Evolutionary conservation across 2,797 vertebrate species (phyloP).

Genomic region (Otus scops): DNA sequence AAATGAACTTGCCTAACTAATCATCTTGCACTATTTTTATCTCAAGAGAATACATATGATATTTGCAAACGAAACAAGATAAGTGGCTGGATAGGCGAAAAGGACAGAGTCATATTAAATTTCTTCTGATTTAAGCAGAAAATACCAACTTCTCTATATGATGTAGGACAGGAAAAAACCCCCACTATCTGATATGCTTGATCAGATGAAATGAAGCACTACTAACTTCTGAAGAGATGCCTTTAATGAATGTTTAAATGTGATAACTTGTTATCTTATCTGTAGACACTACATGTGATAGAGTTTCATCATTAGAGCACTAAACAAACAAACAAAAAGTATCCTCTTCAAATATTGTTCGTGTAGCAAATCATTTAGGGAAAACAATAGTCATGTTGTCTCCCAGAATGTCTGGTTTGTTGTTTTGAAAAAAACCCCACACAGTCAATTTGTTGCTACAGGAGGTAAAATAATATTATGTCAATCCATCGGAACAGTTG

Average conservation of each 20-base stretch:
- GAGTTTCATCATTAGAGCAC: not conserved
- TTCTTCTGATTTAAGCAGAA: slow-evolving; percentile 68
- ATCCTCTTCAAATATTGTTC: not conserved
- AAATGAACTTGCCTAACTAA: slow-evolving; percentile 66
- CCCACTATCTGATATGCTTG: not conserved
- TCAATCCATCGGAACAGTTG: slow-evolving; percentile 30
- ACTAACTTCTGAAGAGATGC: not conserved
- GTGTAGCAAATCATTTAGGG: not conserved
- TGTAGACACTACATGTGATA: not conserved
- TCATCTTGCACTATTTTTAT: slow-evolving; percentile 73
- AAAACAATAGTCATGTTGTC: not conserved
- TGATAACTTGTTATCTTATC: not conserved
- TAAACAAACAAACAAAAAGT: not conserved
- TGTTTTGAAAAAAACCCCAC: not conserved
- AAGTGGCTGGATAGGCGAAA: slow-evolving; percentile 53
- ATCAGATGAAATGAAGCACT: not conserved
- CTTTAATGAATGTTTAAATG: not conserved
- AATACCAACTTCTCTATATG: not conserved
- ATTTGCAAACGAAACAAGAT: slow-evolving; percentile 71
- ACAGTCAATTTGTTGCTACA: slow-evolving; percentile 10
- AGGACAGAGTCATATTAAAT: slow-evolving; percentile 34
- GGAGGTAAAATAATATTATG: slow-evolving; percentile 45
- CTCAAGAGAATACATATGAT: slow-evolving; percentile 66
- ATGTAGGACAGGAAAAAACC: not conserved
- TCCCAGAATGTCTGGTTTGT: not conserved